Conservation (phyloP, 2,888 invertebrate genomes). For the Rhagium mordax region DNA sequence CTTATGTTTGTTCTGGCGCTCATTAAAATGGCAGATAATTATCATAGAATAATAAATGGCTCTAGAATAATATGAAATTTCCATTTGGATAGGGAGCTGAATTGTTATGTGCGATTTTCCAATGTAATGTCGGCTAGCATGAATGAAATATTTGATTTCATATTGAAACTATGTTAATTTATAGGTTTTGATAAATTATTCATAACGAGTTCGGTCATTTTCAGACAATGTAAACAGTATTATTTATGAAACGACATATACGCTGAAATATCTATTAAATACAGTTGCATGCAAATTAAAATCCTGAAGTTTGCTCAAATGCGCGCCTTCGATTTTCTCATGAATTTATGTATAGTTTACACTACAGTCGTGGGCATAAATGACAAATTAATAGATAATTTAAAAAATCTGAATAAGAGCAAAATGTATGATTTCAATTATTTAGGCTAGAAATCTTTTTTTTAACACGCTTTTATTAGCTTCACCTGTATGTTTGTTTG, state of each 20-base stretch:
- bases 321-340: too few species aligned
- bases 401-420: too few species aligned
- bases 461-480: too few species aligned
- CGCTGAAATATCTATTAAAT: not conserved
- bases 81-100: not conserved
- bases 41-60: slow-evolving; percentile 30
- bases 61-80: slow-evolving; percentile 25
- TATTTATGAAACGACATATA: not conserved
- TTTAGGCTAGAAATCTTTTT: too few species aligned
- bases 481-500: too few species aligned
- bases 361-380: too few species aligned
- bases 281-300: too few species aligned
- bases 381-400: too few species aligned
- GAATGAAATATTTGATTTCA: slow-evolving; percentile 30
- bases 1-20: not conserved
- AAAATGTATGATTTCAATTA: too few species aligned
- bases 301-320: too few species aligned
- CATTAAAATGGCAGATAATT: slow-evolving; percentile 1
- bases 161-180: slow-evolving; percentile 40
- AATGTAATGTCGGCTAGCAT: not conserved
- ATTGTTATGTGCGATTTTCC: slow-evolving; percentile 1
- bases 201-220: slow-evolving; percentile 22
- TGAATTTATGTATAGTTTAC: too few species aligned
- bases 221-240: slow-evolving; percentile 24
- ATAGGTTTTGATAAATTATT: slow-evolving; percentile 32